Evolutionary conservation across 2,113 vertebrate species (phyloP).

Genomic region (Pseudorhombus dupliciocellatus): DNA sequence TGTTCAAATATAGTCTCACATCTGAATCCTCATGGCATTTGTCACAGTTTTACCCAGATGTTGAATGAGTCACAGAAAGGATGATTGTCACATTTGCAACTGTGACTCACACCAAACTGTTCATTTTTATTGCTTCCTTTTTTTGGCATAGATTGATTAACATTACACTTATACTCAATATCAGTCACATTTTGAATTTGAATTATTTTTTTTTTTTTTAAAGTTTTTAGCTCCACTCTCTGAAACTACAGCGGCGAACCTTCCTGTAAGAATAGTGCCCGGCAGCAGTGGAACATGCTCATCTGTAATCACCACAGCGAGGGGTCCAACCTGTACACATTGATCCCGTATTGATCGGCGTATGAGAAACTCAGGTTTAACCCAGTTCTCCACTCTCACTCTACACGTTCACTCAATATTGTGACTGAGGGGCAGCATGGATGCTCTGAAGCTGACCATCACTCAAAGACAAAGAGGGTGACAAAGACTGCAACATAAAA

Average conservation of each 20-base stretch:
- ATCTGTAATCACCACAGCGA: conserved; percentile 70
- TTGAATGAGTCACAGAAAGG: not conserved
- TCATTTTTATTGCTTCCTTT: not conserved
- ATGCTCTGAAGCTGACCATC: conserved; percentile 39
- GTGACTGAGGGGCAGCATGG: conserved; percentile 46
- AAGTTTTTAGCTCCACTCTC: not conserved
- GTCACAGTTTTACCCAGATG: not conserved
- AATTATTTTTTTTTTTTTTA: too few relatives aligned
- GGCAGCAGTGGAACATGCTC: conserved; percentile 36
- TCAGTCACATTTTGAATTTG: not conserved
- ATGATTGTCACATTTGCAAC: not conserved
- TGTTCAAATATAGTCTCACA: not conserved
- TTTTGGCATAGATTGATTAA: conserved; percentile 20
- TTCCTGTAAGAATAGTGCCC: conserved; percentile 50
- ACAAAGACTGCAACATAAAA: conserved; percentile 12
- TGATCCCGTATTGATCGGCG: conserved; percentile 74
- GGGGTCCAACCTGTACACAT: conserved; percentile 75
- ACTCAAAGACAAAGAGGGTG: conserved; percentile 34
- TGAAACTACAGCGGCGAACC: conserved; percentile 45
- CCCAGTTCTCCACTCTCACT: conserved; percentile 56
- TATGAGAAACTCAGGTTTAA: conserved; percentile 74
- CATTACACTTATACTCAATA: not conserved
- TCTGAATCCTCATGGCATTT: not conserved
- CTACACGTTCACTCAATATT: conserved; percentile 65
- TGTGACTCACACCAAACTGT: not conserved